A percentile compares a stretch with the other conserved stretches of the same genome.
phyloP scores from a whole-genome alignment of 2,888 invertebrate species.

The Pristionchus entomophagus region DNA sequence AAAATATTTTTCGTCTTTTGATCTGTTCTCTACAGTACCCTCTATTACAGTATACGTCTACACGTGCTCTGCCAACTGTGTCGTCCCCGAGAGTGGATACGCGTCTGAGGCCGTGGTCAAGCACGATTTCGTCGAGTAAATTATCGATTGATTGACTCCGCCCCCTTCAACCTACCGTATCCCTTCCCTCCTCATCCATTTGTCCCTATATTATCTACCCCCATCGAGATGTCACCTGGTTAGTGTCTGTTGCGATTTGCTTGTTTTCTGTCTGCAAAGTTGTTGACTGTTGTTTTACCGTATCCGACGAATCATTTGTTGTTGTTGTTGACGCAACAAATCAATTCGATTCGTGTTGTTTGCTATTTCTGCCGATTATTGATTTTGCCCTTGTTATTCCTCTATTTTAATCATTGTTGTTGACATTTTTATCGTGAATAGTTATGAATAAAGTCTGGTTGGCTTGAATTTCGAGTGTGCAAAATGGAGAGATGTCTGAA shows the following conservation, averaged over 20 bases:
- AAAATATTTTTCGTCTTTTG: no score
- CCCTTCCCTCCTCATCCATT: not conserved
- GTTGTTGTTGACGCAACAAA: not conserved
- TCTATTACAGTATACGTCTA: slow-evolving; percentile 83
- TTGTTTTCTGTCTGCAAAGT: not conserved
- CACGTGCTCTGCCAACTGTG: slow-evolving; percentile 88
- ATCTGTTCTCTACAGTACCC: no score
- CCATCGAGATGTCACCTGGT: not conserved
- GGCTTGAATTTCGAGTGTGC: not conserved
- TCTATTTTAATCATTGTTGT: not conserved
- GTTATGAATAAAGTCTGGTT: slow-evolving; percentile 39
- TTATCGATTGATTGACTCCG: slow-evolving; percentile 22
- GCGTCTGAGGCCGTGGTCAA: slow-evolving; percentile 75
- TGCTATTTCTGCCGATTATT: not conserved
- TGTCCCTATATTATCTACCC: not conserved
- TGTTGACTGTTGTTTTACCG: slow-evolving; percentile 42
- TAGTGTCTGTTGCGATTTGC: not conserved
- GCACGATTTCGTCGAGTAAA: slow-evolving; percentile 62
- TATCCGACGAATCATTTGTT: not conserved
- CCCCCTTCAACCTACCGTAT: not conserved
- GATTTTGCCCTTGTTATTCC: slow-evolving; percentile 20
- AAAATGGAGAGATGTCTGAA: not conserved
- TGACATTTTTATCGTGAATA: slow-evolving; percentile 8
- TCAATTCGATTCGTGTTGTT: not conserved
- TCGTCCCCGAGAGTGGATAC: slow-evolving; percentile 81